These are phyloP conservation scores for Trichacis sp. DNA, from an alignment of 2,888 invertebrate genomes.

Conservation along the genomic window DNA sequence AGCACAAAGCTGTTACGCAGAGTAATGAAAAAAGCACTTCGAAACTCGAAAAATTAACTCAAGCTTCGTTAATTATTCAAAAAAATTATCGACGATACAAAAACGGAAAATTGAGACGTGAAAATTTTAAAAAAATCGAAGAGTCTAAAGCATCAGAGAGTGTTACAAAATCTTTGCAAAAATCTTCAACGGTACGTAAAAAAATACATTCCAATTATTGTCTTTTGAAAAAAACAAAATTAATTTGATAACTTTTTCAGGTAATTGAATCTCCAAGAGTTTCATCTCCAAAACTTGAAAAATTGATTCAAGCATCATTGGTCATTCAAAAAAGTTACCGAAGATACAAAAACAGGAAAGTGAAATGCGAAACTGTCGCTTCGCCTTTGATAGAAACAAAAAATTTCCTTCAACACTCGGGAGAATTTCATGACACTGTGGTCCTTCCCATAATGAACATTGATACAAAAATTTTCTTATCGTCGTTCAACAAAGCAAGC, in stretches of 20 bases:
- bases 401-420: constrained; percentile 57
- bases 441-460: constrained; percentile 54
- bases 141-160: too few relatives aligned
- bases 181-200: too few relatives aligned
- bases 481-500: neutral
- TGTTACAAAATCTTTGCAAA: too few relatives aligned
- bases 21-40: too few relatives aligned
- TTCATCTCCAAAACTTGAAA: constrained; percentile 18
- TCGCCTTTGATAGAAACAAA: constrained; percentile 19
- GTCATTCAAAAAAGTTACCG: constrained; percentile 50
- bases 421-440: constrained; percentile 68
- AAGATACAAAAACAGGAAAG: constrained; percentile 50
- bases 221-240: too few relatives aligned
- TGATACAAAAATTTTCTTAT: constrained; percentile 7
- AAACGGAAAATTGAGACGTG: constrained; percentile 51
- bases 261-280: too few relatives aligned
- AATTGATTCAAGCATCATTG: constrained; percentile 42
- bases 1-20: constrained; percentile 44
- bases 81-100: constrained; percentile 50
- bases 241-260: too few relatives aligned
- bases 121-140: constrained; percentile 29
- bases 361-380: neutral
- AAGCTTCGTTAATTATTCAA: constrained; percentile 49
- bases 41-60: constrained; percentile 29
- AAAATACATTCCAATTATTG: too few relatives aligned